Evolutionary conservation across 2,888 invertebrate genomes (phyloP).

Genomic region (Lymantria monacha): DNA sequence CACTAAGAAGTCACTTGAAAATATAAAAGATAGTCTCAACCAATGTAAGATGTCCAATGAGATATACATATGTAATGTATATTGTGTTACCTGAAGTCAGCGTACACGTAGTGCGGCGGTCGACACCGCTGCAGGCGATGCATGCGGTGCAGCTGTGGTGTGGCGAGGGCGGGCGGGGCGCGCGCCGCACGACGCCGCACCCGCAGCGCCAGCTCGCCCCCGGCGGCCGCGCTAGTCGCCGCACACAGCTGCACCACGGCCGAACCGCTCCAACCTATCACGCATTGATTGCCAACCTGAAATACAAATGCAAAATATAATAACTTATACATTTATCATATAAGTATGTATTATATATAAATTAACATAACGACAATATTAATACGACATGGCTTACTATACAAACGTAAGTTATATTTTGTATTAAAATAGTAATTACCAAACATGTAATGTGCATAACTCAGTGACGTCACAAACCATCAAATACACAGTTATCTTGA

Average conservation of each 20-base stretch:
- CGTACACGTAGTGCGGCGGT: slow-evolving; percentile 6
- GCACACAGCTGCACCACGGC: slow-evolving; percentile 42
- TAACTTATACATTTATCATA: neutral
- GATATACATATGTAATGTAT: no score
- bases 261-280: slow-evolving; percentile 61
- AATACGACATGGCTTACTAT: no score
- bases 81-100: neutral
- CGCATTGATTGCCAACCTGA: slow-evolving; percentile 59
- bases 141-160: slow-evolving; percentile 26
- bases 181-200: slow-evolving; percentile 47
- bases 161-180: slow-evolving; percentile 32
- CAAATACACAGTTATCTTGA: no score
- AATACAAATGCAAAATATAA: neutral
- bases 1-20: no score
- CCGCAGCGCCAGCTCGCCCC: slow-evolving; percentile 41
- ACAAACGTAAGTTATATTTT: no score
- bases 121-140: slow-evolving; percentile 4
- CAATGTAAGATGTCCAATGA: no score
- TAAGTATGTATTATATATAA: no score
- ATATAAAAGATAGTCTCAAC: no score
- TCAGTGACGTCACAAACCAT: no score
- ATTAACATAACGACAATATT: no score
- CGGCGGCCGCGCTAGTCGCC: slow-evolving; percentile 27
- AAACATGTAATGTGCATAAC: no score
- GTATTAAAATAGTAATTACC: no score